These are phyloP conservation scores for Endotricha flammealis DNA, from an alignment of 2,888 invertebrate genomes.

Conservation along the genomic window DNA sequence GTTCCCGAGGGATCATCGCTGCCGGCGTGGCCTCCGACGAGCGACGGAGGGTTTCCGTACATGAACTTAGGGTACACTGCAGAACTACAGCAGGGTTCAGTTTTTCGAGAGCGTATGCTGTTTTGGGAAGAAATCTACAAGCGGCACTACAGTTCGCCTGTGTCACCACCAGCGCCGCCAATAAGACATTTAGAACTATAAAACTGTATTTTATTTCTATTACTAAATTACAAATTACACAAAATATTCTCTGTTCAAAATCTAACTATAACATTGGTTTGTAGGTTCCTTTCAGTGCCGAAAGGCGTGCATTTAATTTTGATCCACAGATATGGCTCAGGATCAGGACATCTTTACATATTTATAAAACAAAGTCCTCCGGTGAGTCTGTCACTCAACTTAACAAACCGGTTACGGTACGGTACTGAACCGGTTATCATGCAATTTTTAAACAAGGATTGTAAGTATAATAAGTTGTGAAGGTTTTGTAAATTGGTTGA, in stretches of 20 bases:
- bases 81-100: constrained; percentile 18
- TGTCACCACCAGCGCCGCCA: constrained; percentile 18
- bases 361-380: too few species aligned
- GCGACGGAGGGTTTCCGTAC: constrained; percentile 19
- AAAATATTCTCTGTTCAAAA: neutral
- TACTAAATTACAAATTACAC: neutral
- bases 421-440: too few species aligned
- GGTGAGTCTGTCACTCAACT: too few species aligned
- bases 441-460: too few species aligned
- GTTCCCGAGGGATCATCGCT: constrained; percentile 11
- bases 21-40: constrained; percentile 23
- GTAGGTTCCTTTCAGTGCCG: too few species aligned
- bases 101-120: constrained; percentile 17
- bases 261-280: too few species aligned
- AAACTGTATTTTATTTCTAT: neutral
- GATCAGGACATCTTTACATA: too few species aligned
- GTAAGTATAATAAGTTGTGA: too few species aligned
- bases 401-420: too few species aligned
- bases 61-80: constrained; percentile 22
- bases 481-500: too few species aligned
- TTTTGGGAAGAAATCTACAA: constrained; percentile 32
- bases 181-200: constrained; percentile 6
- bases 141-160: constrained; percentile 21
- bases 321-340: too few species aligned
- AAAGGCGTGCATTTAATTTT: too few species aligned